Percentiles rank a stretch among this genome's conserved stretches.
These are phyloP conservation scores for Oenanthe oenanthe DNA, from an alignment of 2,113 vertebrate genomes.

Conservation along the genomic window DNA sequence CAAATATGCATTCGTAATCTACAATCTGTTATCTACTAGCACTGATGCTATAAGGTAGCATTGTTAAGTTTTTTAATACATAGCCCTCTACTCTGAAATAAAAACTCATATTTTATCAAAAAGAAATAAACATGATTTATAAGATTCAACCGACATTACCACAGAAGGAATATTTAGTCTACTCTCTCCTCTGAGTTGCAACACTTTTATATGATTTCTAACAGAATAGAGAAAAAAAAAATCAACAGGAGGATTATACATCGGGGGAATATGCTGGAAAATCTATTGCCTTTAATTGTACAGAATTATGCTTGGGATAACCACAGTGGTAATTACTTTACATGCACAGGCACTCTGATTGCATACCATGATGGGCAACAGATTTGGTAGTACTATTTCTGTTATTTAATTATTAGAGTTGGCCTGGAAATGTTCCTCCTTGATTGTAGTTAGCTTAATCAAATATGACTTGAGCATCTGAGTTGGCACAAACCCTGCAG, in stretches of 20 bases:
- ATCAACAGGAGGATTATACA: not conserved
- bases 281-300: not conserved
- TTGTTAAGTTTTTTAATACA: constrained; percentile 39
- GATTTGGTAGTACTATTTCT: constrained; percentile 30
- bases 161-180: not conserved
- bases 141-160: not conserved
- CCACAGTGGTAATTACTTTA: not conserved
- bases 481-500: constrained; percentile 28
- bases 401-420: constrained; percentile 11
- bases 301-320: not conserved
- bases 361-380: constrained; percentile 44
- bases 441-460: constrained; percentile 50
- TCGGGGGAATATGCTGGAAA: not conserved
- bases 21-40: constrained; percentile 47
- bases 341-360: not conserved
- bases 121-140: not conserved
- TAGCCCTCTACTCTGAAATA: constrained; percentile 1
- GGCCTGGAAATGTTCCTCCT: constrained; percentile 32
- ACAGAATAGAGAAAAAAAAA: not conserved
- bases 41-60: constrained; percentile 28
- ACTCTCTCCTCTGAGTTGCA: not conserved
- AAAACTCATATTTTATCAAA: not conserved
- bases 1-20: constrained; percentile 62
- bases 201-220: not conserved
- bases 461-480: constrained; percentile 33